Conservation (phyloP, 2,113 vertebrate species). For the Xiphophorus maculatus region DNA sequence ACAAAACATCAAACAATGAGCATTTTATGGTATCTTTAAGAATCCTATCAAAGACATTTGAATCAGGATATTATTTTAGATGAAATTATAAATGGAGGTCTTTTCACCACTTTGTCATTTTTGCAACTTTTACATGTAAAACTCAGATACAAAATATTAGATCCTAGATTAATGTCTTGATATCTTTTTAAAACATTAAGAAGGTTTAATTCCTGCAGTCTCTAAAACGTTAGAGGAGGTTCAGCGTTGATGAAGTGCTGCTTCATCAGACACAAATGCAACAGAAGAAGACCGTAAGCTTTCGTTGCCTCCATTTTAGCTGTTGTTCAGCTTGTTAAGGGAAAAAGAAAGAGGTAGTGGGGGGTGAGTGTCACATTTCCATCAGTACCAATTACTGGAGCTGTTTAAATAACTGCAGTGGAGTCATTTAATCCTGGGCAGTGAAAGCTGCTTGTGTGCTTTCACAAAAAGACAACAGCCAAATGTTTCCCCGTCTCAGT, state of each 20-base stretch:
- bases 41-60: background rate
- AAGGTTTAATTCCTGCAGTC: background rate
- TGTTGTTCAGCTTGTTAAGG: background rate
- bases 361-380: background rate
- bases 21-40: background rate
- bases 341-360: background rate
- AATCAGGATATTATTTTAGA: background rate
- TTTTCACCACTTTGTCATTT: background rate
- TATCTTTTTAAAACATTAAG: background rate
- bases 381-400: background rate
- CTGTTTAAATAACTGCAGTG: slow-evolving; percentile 6
- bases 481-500: background rate
- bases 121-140: background rate
- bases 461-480: background rate
- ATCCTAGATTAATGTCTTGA: background rate
- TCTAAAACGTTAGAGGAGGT: too few relatives aligned
- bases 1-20: too few relatives aligned
- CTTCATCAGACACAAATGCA: background rate
- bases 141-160: background rate
- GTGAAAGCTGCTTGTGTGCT: background rate
- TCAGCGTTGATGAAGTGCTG: background rate
- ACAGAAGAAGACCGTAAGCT: background rate
- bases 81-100: background rate
- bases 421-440: background rate
- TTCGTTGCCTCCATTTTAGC: background rate